Percentiles rank a stretch among this genome's conserved stretches.
These are phyloP conservation scores for Glossophaga mutica DNA, from an alignment of 2,797 vertebrate genomes.

Conservation along the genomic window DNA sequence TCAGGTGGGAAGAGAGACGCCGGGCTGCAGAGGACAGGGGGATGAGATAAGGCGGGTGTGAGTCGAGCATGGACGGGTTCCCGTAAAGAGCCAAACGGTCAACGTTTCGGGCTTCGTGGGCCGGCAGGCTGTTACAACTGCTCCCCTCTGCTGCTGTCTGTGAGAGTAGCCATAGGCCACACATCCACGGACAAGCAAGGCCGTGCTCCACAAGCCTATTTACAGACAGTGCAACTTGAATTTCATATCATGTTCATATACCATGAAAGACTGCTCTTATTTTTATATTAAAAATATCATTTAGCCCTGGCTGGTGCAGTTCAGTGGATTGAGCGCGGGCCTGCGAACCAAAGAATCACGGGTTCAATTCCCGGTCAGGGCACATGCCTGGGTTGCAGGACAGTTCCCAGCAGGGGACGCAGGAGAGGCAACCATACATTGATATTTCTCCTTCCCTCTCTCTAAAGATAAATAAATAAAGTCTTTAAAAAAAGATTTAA, in stretches of 20 bases:
- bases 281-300: not conserved
- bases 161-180: not conserved
- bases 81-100: not conserved
- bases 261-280: not conserved
- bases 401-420: no score
- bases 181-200: not conserved
- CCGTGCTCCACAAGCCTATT: not conserved
- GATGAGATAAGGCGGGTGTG: not conserved
- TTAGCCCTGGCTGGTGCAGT: no score
- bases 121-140: not conserved
- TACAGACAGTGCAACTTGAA: not conserved
- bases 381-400: no score
- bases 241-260: not conserved
- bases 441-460: no score
- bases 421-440: no score
- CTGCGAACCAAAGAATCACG: no score
- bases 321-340: no score
- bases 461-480: no score
- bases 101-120: not conserved
- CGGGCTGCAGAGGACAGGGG: not conserved
- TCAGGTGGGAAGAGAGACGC: not conserved
- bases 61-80: not conserved
- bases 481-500: no score
- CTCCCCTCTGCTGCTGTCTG: not conserved
- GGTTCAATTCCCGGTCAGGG: no score